Base-by-base conservation (phyloP, 2,888 invertebrate genomes). In the Hirtodrosophila duncani region DNA sequence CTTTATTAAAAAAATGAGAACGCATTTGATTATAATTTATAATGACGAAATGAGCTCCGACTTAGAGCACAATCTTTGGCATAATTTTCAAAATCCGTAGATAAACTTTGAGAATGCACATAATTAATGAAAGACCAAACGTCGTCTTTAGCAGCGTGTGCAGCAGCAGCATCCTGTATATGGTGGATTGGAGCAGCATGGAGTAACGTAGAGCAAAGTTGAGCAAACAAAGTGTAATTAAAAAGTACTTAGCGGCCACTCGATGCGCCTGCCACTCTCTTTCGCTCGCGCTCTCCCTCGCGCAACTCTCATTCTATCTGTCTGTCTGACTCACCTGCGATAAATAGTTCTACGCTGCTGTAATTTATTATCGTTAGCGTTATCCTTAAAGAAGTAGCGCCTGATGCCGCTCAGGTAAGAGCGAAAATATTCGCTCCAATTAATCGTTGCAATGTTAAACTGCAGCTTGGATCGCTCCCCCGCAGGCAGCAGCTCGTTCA, bases 321-420 rank as follows among this genome's bases (percentile, higher is more conserved):
- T 18, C 11, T 13, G 14, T 48, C 49, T 31, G 55, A 63, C 77
- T 63, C 83, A 86, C 86, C 86, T 83, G 70, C 82, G 80, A 81
- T 86, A 86, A 81, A 83, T 75, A 64, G 70, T 81, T 74, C 78
- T 83, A 36, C 85, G 77, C 61, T 84, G 72, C 56, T 82, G 70
- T 72, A 84, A 79, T 81, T 84, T 81, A 50, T 70, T 70, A 68
- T 83, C 78, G 62, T 70, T 75, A 69, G 93, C 93, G 37, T 68
- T 83, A 74, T 94, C 93, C 82, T 93, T 93, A 63, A 93, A 88
- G 67, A 93, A 87, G 84, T 91, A 92, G 53, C 88, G 86, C 66
- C 92, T 89, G 44, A 92, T 89, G 26, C 94, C 94, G 69, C 89
- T 88, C 33, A 92, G 88, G 83, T 93, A 93, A 45, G 88, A 89